Conservation (phyloP, 2,888 invertebrate genomes). For the Andrena dorsata region DNA sequence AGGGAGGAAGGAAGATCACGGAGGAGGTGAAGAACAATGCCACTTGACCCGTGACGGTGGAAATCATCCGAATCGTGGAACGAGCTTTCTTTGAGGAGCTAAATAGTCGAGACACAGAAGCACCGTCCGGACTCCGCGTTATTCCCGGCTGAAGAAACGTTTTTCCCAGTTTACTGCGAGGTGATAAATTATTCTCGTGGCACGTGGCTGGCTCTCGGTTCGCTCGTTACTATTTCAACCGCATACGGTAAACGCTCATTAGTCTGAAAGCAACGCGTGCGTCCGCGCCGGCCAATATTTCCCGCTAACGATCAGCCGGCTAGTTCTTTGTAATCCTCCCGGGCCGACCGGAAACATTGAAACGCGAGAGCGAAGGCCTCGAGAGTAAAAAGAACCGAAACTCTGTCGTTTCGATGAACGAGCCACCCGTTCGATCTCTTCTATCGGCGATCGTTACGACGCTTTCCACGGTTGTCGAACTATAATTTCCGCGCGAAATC, state of each 20-base stretch:
- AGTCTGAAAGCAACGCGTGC: conserved; percentile 54
- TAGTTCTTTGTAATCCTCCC: conserved; percentile 50
- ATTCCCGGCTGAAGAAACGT: neutral
- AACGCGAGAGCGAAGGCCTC: conserved; percentile 10
- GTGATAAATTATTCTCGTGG: conserved; percentile 64
- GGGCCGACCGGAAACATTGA: conserved; percentile 24
- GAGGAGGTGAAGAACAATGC: conserved; percentile 25
- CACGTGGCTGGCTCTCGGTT: conserved; percentile 50
- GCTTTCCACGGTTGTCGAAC: neutral
- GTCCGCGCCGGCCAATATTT: conserved; percentile 19
- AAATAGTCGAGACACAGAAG: neutral
- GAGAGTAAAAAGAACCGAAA: neutral
- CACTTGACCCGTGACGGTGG: conserved; percentile 27
- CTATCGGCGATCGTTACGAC: neutral
- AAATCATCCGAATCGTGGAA: conserved; percentile 22
- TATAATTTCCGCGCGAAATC: neutral
- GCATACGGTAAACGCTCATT: conserved; percentile 55
- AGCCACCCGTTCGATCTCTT: neutral
- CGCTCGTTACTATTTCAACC: conserved; percentile 57
- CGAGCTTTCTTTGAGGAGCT: neutral
- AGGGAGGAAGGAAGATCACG: conserved; percentile 8
- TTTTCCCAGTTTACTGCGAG: conserved; percentile 45
- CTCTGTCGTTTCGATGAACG: neutral
- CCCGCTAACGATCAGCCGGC: conserved; percentile 36
- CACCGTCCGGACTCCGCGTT: neutral